Evolutionary conservation across 2,888 invertebrate species (phyloP).

Genomic region (Metellina segmentata): DNA sequence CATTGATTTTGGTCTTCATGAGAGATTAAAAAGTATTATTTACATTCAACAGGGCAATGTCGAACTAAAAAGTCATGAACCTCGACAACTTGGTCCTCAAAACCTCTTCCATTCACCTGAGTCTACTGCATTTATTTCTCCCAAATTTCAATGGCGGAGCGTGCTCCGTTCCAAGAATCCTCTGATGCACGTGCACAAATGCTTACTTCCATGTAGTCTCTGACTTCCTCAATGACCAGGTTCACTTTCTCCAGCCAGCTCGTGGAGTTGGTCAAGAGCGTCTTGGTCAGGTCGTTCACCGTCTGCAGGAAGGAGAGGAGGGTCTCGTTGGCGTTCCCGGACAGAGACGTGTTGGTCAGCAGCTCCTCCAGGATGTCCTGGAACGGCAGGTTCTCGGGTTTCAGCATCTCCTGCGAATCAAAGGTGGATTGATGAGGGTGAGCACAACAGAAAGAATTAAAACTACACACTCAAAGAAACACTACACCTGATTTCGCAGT

Average conservation of each 20-base stretch:
- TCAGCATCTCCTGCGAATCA: constrained; percentile 48
- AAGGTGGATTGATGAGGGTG: background rate
- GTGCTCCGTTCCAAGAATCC: too few species aligned
- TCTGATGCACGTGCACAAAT: too few species aligned
- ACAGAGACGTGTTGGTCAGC: constrained; percentile 25
- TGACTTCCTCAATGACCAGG: constrained; percentile 71
- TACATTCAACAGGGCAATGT: too few species aligned
- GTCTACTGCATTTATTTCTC: too few species aligned
- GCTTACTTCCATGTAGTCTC: constrained; percentile 78
- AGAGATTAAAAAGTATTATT: too few species aligned
- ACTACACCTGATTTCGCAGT: too few species aligned
- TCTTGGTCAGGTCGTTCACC: constrained; percentile 28
- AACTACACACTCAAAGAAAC: background rate
- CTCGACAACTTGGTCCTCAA: too few species aligned
- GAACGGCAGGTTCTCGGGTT: constrained; percentile 64
- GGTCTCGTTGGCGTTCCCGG: constrained; percentile 58
- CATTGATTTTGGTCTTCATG: too few species aligned
- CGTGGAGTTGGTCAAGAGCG: constrained; percentile 74
- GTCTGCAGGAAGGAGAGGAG: constrained; percentile 46
- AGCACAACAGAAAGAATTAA: background rate
- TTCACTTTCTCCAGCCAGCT: constrained; percentile 77
- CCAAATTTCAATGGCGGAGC: too few species aligned
- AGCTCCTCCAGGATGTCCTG: constrained; percentile 64
- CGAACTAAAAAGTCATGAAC: too few species aligned
- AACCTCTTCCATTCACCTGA: too few species aligned